A percentile compares a stretch with the other conserved stretches of the same genome.
Evolutionary conservation across 2,888 invertebrate genomes (phyloP).

Genomic region (Hypsopygia costalis): DNA sequence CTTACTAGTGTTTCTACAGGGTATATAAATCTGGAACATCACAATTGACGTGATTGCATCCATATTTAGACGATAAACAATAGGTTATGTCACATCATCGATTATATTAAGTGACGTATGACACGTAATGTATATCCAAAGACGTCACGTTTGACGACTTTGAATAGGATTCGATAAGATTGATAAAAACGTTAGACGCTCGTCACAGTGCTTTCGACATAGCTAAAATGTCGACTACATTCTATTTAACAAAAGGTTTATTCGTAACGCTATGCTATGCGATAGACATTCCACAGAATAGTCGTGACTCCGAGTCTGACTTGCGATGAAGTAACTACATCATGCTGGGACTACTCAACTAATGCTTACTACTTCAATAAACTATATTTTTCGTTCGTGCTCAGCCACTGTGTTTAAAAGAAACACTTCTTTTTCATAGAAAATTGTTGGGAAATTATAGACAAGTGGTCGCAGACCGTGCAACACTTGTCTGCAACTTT

Average conservation of each 20-base stretch:
- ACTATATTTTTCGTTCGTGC: constrained; percentile 11
- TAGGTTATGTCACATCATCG: not conserved
- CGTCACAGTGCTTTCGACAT: too few species aligned
- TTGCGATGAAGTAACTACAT: not conserved
- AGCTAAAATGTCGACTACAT: too few species aligned
- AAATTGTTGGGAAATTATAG: constrained; percentile 38
- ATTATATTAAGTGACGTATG: too few species aligned
- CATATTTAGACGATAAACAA: not conserved
- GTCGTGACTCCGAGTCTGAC: not conserved
- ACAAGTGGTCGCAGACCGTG: constrained; percentile 37
- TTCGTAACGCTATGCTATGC: too few species aligned
- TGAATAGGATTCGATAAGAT: too few species aligned
- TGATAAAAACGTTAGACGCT: too few species aligned
- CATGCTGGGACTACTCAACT: not conserved
- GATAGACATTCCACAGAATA: not conserved
- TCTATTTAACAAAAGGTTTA: not conserved
- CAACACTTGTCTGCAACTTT: constrained; percentile 14
- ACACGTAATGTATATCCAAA: too few species aligned
- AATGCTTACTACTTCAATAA: not conserved
- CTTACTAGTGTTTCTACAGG: constrained; percentile 4
- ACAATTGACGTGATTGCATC: not conserved
- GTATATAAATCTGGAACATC: not conserved
- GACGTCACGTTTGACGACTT: too few species aligned
- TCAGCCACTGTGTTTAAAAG: constrained; percentile 18
- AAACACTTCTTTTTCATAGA: constrained; percentile 21